Base-by-base conservation (phyloP, 1,140 invertebrate genomes). In the Atta colombica region DNA sequence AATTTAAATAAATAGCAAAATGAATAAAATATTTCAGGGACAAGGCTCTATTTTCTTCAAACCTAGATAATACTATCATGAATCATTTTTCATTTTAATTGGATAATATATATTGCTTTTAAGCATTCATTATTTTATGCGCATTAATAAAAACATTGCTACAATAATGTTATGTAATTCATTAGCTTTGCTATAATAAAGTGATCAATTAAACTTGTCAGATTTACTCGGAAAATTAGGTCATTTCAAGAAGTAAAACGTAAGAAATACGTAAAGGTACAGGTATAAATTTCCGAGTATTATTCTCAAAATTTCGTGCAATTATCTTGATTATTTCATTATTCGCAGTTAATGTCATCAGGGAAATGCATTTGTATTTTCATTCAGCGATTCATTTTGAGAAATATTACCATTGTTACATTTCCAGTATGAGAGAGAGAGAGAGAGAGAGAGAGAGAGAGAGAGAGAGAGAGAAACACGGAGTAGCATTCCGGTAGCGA, bases 271-370 rank as follows among this genome's bases (percentile, higher is more conserved):
- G 25, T 63, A 66, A 68, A 69, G 25, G 14, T 51, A 49, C n/a
- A 69, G 49, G 39, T 16, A 69, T 80, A 80, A 80, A 80, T 53
- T 31, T 18, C 7, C 3, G 8, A 80, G 21, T 25, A 21, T 51
- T 61, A 28, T 66, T 80, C 49, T 16, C 14, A n/a, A 6, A 78
- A 68, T 55, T 68, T 55, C 8, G n/a, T 18, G n/a, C 6, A 71
- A 71, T 81, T 69, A 68, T 25, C n/a, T 58, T n/a, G n/a, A 81
- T 81, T 39, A 55, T 55, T 81, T 69, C 49, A 25, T 55, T n/a
- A 21, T 51, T 81, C 31, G 51, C 10, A 35, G n/a, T 18, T 45
- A 18, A 78, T 16, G 45, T 18, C 45, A 69, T 80, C 63, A 31
- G 39, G 21, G 8, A 69, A 71, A 10, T 51, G 12, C 31, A 65